These are phyloP conservation scores for Heterochromis multidens DNA, from an alignment of 2,113 vertebrate genomes.

Conservation along the genomic window DNA sequence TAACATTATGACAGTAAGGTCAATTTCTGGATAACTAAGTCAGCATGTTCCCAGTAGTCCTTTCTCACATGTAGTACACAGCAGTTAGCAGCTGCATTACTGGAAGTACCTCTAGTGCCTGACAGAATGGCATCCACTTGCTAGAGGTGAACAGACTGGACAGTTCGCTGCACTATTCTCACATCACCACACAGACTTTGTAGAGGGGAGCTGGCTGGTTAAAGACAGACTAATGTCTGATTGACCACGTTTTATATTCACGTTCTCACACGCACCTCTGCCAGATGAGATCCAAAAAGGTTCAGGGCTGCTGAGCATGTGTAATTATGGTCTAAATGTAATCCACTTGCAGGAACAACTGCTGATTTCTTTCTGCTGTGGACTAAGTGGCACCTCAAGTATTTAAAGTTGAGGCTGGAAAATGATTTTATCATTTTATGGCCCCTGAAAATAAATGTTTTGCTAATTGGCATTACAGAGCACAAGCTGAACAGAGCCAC, in stretches of 20 bases:
- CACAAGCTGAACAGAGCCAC: neutral
- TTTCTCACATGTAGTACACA: neutral
- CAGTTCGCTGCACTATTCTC: too few species aligned
- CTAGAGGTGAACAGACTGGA: too few species aligned
- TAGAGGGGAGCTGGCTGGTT: too few species aligned
- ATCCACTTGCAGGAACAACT: neutral
- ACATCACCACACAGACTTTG: too few species aligned
- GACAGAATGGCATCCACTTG: too few species aligned
- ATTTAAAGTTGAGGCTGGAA: neutral
- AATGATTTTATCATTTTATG: neutral
- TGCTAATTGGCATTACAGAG: neutral
- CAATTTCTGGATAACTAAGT: neutral
- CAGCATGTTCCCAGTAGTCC: neutral
- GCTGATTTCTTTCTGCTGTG: neutral
- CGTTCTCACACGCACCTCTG: too few species aligned
- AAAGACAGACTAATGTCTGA: too few species aligned
- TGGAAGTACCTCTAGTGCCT: too few species aligned
- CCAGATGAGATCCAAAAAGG: fast-evolving
- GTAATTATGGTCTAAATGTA: neutral
- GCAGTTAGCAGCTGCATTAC: neutral
- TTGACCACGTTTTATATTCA: too few species aligned
- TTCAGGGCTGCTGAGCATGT: neutral
- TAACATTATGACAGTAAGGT: neutral
- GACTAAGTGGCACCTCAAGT: neutral
- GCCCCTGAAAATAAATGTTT: neutral